These are phyloP conservation scores for Thymelicus sylvestris DNA, from an alignment of 2,888 invertebrate genomes.

Conservation along the genomic window DNA sequence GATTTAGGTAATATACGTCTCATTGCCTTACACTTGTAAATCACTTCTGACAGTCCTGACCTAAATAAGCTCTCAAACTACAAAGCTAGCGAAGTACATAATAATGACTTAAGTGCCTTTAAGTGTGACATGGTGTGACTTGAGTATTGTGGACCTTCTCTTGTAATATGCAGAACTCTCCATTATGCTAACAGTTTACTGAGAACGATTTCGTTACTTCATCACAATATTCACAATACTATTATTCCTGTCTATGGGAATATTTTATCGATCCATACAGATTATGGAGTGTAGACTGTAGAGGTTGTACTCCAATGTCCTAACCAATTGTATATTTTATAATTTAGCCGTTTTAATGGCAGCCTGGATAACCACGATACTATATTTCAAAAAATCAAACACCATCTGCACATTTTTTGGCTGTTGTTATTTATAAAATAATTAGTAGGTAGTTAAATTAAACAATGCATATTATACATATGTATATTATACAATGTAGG, in stretches of 20 bases:
- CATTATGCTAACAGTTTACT: background rate
- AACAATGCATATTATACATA: too few species aligned
- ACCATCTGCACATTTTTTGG: too few species aligned
- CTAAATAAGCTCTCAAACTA: conserved; percentile 18
- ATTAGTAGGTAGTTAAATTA: too few species aligned
- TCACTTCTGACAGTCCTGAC: conserved; percentile 11
- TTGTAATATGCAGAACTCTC: background rate
- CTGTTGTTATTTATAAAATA: too few species aligned
- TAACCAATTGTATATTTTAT: too few species aligned
- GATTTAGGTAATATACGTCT: background rate
- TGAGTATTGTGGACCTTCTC: conserved; percentile 3
- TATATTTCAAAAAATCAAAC: too few species aligned
- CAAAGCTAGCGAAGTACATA: conserved; percentile 10
- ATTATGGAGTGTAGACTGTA: too few species aligned
- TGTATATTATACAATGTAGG: too few species aligned
- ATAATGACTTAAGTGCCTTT: conserved; percentile 19
- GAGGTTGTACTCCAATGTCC: too few species aligned
- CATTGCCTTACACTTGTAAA: conserved; percentile 6
- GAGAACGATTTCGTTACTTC: background rate
- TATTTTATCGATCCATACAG: background rate
- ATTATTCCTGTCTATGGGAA: background rate
- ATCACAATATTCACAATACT: background rate
- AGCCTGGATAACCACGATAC: too few species aligned
- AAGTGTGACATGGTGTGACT: conserved; percentile 3
- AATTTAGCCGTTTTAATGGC: too few species aligned